Evolutionary conservation across 2,797 vertebrate genomes (phyloP).

Genomic region (Intellagama lesueurii): DNA sequence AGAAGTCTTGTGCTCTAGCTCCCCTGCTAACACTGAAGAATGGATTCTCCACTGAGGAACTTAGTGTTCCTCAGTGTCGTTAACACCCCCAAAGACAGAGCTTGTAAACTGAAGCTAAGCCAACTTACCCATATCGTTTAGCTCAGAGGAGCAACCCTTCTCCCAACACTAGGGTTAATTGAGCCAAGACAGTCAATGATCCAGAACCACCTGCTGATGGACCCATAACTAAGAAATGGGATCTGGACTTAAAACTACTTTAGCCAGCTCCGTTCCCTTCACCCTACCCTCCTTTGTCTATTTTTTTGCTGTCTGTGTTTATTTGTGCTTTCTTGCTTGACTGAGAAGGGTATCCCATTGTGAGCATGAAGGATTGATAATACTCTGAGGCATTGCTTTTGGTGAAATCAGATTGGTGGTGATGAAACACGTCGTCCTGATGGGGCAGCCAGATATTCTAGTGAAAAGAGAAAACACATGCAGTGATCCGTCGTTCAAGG

Average conservation of each 20-base stretch:
- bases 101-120: not conserved
- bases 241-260: not conserved
- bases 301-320: not conserved
- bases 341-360: fast-evolving
- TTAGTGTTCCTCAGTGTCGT: no score
- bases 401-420: not conserved
- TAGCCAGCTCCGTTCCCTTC: not conserved
- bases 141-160: not conserved
- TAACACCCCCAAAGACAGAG: not conserved
- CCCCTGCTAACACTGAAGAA: no score
- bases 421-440: not conserved
- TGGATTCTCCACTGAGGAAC: no score
- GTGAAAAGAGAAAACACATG: fast-evolving
- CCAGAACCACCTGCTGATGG: not conserved
- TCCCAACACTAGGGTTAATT: not conserved
- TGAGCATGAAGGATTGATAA: not conserved
- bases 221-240: not conserved
- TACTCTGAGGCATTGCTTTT: not conserved
- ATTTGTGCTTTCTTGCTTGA: no score
- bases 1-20: no score
- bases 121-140: no score
- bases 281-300: not conserved
- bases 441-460: not conserved
- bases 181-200: not conserved
- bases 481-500: not conserved